These are phyloP conservation scores for Hyperoodon ampullatus DNA, from an alignment of 2,113 vertebrate genomes.

Conservation along the genomic window DNA sequence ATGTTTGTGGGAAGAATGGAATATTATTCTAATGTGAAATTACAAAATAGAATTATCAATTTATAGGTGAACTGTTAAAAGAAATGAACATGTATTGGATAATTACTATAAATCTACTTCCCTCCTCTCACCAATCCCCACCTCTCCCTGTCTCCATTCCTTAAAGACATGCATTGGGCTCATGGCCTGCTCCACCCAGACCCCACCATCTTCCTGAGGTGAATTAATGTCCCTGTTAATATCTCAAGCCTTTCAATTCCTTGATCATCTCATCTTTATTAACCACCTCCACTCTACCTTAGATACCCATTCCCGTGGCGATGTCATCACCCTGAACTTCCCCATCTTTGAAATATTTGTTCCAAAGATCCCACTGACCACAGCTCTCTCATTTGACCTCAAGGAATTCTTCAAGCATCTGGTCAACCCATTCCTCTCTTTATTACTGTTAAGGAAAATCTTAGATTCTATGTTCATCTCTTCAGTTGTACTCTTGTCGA, in stretches of 20 bases:
- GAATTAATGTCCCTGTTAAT: background rate
- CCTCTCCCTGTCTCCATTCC: background rate
- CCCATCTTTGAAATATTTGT: conserved; percentile 9
- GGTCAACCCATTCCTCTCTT: background rate
- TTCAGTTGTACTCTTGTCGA: background rate
- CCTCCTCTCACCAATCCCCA: background rate
- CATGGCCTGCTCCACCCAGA: background rate
- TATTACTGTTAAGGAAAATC: background rate
- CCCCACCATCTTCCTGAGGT: background rate
- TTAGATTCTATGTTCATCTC: background rate
- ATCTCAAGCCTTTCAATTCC: background rate
- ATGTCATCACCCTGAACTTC: background rate
- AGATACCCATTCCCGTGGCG: background rate
- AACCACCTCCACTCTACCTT: background rate
- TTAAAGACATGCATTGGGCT: background rate
- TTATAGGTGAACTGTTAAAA: conserved; percentile 21
- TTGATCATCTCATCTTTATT: conserved; percentile 25
- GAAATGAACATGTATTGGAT: conserved; percentile 3
- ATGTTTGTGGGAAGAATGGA: background rate
- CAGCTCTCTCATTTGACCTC: background rate
- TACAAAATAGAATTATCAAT: conserved; percentile 40
- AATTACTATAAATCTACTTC: conserved; percentile 17
- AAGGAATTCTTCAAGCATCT: background rate
- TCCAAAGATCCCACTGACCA: background rate
- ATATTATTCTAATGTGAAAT: conserved; percentile 35